Percentiles rank a stretch among this genome's conserved stretches.
These are phyloP conservation scores for Lordiphosa andalusiaca DNA, from an alignment of 2,888 invertebrate species.

Conservation along the genomic window DNA sequence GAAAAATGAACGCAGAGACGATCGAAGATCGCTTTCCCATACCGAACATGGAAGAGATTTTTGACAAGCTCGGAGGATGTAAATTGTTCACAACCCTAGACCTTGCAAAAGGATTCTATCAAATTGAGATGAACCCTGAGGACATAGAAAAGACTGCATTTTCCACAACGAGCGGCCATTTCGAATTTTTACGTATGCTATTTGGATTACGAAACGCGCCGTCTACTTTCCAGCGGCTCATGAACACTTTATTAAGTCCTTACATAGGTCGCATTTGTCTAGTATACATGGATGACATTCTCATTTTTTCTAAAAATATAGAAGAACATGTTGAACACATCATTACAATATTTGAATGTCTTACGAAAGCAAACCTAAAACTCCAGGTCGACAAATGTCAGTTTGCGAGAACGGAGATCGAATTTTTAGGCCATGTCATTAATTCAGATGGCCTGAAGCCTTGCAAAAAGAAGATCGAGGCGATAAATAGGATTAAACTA, in stretches of 20 bases:
- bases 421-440: too few relatives aligned
- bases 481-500: too few relatives aligned
- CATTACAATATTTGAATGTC: too few relatives aligned
- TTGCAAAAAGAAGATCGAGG: too few relatives aligned
- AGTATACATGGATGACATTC: not conserved
- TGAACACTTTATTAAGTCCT: not conserved
- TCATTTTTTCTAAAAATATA: too few relatives aligned
- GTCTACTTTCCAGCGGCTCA: not conserved
- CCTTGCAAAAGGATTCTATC: not conserved
- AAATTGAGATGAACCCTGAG: not conserved
- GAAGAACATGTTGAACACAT: too few relatives aligned
- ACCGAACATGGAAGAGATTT: not conserved
- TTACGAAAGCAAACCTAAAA: too few relatives aligned
- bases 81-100: not conserved
- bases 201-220: not conserved
- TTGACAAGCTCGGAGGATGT: not conserved
- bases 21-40: not conserved
- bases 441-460: too few relatives aligned
- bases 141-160: not conserved
- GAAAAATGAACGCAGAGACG: not conserved
- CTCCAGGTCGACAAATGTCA: not conserved
- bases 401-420: too few relatives aligned
- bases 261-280: not conserved
- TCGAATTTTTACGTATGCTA: not conserved
- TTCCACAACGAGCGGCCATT: not conserved